phyloP scores from a whole-genome alignment of 2,797 vertebrate genomes.

The Mus spretus region DNA sequence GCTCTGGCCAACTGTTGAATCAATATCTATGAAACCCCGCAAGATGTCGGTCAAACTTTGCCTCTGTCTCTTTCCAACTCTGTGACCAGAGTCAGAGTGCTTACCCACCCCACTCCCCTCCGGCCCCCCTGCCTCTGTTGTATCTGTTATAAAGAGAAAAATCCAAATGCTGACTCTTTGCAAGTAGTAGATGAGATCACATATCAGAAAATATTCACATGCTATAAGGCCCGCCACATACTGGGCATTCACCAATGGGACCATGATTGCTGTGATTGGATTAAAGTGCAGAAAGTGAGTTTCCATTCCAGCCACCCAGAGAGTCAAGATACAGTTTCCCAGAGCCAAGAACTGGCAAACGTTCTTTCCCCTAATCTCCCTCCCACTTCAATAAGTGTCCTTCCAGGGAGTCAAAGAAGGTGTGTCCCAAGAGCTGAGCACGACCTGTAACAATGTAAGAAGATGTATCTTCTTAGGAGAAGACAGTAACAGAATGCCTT shows the following conservation, averaged over 20 bases:
- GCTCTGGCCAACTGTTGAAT: not conserved
- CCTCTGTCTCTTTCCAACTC: not conserved
- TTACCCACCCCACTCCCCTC: not conserved
- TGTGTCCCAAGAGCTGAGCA: not conserved
- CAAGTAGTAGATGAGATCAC: not conserved
- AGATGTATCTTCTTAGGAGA: constrained; percentile 21
- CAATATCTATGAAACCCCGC: not conserved
- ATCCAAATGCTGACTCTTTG: not conserved
- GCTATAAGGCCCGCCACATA: not conserved
- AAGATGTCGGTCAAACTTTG: not conserved
- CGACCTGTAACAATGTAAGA: constrained; percentile 3
- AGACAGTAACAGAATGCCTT: not conserved
- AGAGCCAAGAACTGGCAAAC: constrained; percentile 46
- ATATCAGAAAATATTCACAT: not conserved
- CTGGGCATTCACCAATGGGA: not conserved
- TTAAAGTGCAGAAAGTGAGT: constrained; percentile 5
- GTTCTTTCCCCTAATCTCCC: not conserved
- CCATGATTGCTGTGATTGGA: not conserved
- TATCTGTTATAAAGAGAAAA: not conserved
- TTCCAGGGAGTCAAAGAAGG: constrained; percentile 27
- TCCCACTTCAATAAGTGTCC: not conserved
- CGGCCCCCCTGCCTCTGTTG: not conserved
- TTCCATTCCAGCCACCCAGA: constrained; percentile 50
- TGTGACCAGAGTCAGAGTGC: not conserved
- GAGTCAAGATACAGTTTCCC: not conserved